Base-by-base conservation (phyloP, 2,113 vertebrate genomes). In the Amphiprion ocellaris region DNA sequence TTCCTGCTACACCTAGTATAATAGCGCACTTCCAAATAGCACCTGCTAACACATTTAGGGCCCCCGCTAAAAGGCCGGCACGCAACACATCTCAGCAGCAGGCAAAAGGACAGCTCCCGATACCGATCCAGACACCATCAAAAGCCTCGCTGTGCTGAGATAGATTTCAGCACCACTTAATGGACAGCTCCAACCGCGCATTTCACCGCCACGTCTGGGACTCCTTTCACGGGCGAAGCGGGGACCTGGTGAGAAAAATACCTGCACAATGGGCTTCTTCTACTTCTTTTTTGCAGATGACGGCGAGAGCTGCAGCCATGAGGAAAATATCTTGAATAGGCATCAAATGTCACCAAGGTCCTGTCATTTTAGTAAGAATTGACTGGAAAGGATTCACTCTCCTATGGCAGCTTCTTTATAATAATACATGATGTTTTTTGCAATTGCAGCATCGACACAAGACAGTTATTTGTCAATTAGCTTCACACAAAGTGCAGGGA, bases 161-260 rank as follows among this genome's bases (percentile, higher is more conserved):
- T 85, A 37, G 59, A 81, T 90, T 92, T 89, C 84, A 87, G 91
- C 88, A 75, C 69, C 84, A 77, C 64, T 77, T 85, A 84, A 81
- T 55, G 83, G 91, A 92, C 89, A 83, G 86, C 83, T 85, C 87
- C 47, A 24, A 41, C 23, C 5, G 88, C 24, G 74, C 69, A 54
- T 82, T 89, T 76, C 81, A 71, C 52, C 6, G 37, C 71, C 54
- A 41, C 77, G 66, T 52, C 65, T 74, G 14, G 19, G 21, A 33
- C 53, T 28, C 56, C 68, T 82, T 85, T 80, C 82, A 76, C 21
- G 0, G 19, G 41, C 8, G 44, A 46, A 60, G 49, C 66, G 26
- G 77, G 24, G 49, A 66, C 59, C 64, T 12, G 44, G 72, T 59
- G 81, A 69, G 79, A 73, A 81, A 80, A 86, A 72, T 15, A 46